These are phyloP conservation scores for Caranx melampygus DNA, from an alignment of 2,113 vertebrate species.

Conservation along the genomic window DNA sequence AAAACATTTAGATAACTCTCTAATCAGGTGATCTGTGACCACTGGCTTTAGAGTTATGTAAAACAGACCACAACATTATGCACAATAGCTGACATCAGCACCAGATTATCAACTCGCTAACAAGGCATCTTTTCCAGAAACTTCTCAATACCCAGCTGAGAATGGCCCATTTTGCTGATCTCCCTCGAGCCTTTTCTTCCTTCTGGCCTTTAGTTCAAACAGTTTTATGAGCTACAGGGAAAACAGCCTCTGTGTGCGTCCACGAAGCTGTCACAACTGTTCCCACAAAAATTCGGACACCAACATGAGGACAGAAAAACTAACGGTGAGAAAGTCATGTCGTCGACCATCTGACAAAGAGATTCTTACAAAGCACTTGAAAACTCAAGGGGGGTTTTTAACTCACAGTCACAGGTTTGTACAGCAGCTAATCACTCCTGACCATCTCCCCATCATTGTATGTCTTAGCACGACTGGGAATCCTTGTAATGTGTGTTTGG, in stretches of 20 bases:
- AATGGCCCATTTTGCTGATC: neutral
- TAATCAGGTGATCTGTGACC: neutral
- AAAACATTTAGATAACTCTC: neutral
- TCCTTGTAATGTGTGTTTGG: neutral
- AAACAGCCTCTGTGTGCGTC: neutral
- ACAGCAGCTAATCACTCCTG: neutral
- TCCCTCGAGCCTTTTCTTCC: slow-evolving; percentile 38
- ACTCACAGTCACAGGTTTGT: neutral
- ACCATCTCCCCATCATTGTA: slow-evolving; percentile 13
- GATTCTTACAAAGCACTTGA: neutral
- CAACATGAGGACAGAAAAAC: neutral
- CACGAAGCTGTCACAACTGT: neutral
- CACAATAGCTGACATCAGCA: slow-evolving; percentile 17
- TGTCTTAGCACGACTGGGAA: neutral
- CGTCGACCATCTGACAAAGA: neutral
- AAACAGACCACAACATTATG: neutral
- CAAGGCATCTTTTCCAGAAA: slow-evolving; percentile 14
- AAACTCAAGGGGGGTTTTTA: slow-evolving; percentile 1
- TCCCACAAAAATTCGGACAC: neutral
- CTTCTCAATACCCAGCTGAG: slow-evolving; percentile 2
- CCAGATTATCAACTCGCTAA: slow-evolving; percentile 10
- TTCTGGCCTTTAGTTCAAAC: slow-evolving; percentile 22
- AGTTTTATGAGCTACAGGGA: neutral
- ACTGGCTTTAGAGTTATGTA: neutral
- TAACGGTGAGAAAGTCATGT: neutral